These are phyloP conservation scores for Balanococcus diminutus DNA, from an alignment of 2,888 invertebrate genomes.

Conservation along the genomic window DNA sequence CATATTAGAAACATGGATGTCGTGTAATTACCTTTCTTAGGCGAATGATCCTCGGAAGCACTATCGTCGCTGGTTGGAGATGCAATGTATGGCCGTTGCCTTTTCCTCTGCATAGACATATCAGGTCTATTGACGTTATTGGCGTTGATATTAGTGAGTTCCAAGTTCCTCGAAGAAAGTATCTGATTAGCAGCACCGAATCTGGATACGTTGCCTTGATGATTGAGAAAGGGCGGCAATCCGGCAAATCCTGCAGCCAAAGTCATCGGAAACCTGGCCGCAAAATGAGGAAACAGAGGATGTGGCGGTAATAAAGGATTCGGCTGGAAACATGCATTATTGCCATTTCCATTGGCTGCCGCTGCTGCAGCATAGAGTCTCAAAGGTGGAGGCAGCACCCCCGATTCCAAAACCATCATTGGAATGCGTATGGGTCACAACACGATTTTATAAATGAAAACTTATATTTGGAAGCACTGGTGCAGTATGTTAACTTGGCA, in stretches of 20 bases:
- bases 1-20: too few species aligned
- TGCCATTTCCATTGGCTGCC: slow-evolving; percentile 56
- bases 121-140: slow-evolving; percentile 18
- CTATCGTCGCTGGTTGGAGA: slow-evolving; percentile 52
- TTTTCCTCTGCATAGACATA: slow-evolving; percentile 1
- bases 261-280: slow-evolving; percentile 58
- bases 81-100: slow-evolving; percentile 34
- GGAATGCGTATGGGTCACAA: slow-evolving; percentile 42
- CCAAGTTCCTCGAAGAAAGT: slow-evolving; percentile 32
- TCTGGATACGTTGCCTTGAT: slow-evolving; percentile 60
- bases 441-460: background rate
- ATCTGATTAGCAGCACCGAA: slow-evolving; percentile 61
- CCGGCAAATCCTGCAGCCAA: slow-evolving; percentile 58
- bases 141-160: slow-evolving; percentile 44
- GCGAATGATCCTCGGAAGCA: slow-evolving; percentile 50
- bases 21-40: slow-evolving; percentile 42
- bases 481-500: too few species aligned
- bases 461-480: background rate
- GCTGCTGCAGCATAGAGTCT: slow-evolving; percentile 65
- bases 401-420: slow-evolving; percentile 70
- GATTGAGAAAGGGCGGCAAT: slow-evolving; percentile 57
- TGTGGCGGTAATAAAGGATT: slow-evolving; percentile 58
- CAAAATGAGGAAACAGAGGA: slow-evolving; percentile 58
- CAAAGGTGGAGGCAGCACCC: slow-evolving; percentile 72
- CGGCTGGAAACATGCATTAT: slow-evolving; percentile 57